Evolutionary conservation across 2,888 invertebrate species (phyloP), one percentile per base, ranked within the genome.

Genomic region (Carabus problematicus): DNA sequence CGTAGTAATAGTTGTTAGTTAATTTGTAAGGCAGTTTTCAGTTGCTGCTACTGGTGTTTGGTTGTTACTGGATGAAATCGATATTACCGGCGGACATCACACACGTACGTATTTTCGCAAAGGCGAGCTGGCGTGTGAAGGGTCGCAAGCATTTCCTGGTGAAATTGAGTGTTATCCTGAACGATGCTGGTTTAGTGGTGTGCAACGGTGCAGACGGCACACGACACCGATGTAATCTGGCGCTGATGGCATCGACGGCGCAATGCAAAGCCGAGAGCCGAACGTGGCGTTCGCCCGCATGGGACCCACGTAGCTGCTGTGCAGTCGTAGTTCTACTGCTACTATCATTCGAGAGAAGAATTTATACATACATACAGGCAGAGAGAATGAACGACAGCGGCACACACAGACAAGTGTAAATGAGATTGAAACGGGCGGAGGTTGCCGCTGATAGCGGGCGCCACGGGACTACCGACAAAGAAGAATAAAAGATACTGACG

Each of bases 331-430:
- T 76, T 76, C 76, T 74, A 75, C 73, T 74, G 52, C 16, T 19
- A 52, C 52, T 52, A 52, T 18, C 49, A 18, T 49, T 49, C 75
- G 47, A n/a, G 41, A 14, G 12, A 60, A 45, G n/a, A 45, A 14
- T 14, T 8, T 16, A 49, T 49, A 49, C 52, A 52, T 16, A 52
- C 14, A 52, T 16, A 16, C 16, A 52, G 9, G 14, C 14, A 52
- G 52, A 8, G 52, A 16, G 18, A 18, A 3, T 52, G 12, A 19
- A 52, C 19, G 52, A 9, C 19, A 52, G 52, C 52, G 71, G 72
- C 70, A 72, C 72, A 75, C 72, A 74, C 76, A 76, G 75, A 76
- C 75, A 75, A 76, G 75, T 76, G 76, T 74, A 77, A 77, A 77
- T 77, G 75, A 76, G 76, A 76, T 76, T 71, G 69, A 73, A 61